These are phyloP conservation scores for Lissocephala sabroskyi DNA, from an alignment of 2,888 invertebrate species.

Conservation along the genomic window DNA sequence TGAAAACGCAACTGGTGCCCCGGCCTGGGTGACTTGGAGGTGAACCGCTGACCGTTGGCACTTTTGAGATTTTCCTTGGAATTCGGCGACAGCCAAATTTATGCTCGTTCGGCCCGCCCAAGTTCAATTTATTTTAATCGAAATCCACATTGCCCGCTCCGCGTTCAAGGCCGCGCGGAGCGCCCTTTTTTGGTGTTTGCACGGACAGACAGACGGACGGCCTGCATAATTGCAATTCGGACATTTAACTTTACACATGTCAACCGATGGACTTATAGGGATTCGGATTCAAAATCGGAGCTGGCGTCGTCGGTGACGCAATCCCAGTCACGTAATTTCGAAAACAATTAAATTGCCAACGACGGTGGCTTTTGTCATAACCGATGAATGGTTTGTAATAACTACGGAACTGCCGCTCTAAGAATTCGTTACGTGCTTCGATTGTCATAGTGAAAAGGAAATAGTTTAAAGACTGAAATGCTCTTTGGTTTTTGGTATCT, in stretches of 20 bases:
- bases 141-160: constrained; percentile 8
- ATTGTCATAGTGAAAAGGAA: too few species aligned
- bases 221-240: not conserved
- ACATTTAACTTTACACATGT: not conserved
- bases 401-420: too few species aligned
- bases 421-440: too few species aligned
- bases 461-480: too few species aligned
- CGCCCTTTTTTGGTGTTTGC: constrained; percentile 1
- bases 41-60: constrained; percentile 33
- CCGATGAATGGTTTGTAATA: not conserved
- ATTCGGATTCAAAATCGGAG: not conserved
- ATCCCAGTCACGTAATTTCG: not conserved
- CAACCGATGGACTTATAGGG: not conserved
- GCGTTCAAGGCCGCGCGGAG: not conserved
- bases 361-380: too few species aligned
- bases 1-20: too few species aligned
- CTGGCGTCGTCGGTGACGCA: not conserved
- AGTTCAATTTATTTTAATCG: constrained; percentile 59
- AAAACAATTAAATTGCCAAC: constrained; percentile 5
- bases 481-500: too few species aligned
- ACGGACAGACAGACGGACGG: not conserved
- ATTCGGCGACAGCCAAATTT: constrained; percentile 42
- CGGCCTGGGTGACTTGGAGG: too few species aligned
- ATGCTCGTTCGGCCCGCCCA: constrained; percentile 29
- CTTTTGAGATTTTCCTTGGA: constrained; percentile 49